Conservation (phyloP, 2,888 invertebrate species). For the Caradrina kadenii region DNA sequence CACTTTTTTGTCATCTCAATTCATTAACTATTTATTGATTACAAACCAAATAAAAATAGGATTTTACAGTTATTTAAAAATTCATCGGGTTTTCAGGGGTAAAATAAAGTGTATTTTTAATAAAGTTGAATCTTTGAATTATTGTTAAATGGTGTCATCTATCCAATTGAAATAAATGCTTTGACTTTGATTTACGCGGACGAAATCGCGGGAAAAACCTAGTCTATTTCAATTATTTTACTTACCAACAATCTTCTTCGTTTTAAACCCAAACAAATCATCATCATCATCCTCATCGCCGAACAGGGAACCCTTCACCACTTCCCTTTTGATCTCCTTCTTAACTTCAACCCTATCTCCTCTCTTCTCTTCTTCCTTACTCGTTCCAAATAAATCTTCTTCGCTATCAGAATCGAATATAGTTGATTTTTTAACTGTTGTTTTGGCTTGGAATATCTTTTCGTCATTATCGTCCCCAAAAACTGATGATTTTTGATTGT, state of each 20-base stretch:
- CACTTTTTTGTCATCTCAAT: no score
- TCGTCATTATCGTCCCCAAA: constrained; percentile 82
- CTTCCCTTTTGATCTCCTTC: constrained; percentile 57
- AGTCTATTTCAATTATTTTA: constrained; percentile 1
- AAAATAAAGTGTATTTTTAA: no score
- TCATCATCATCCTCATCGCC: constrained; percentile 82
- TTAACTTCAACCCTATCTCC: constrained; percentile 57
- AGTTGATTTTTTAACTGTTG: constrained; percentile 58
- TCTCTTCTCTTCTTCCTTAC: constrained; percentile 53
- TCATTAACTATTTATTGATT: no score
- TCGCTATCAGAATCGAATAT: constrained; percentile 83
- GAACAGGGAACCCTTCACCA: constrained; percentile 76
- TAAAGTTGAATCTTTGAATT: no score
- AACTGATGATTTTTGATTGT: constrained; percentile 66
- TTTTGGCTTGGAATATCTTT: constrained; percentile 72
- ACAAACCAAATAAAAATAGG: no score
- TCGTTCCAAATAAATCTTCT: constrained; percentile 76
- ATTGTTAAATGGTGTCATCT: no score
- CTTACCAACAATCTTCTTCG: constrained; percentile 71
- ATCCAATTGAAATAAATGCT: no score
- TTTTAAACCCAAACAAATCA: constrained; percentile 78
- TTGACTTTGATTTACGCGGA: no score
- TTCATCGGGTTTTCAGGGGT: no score
- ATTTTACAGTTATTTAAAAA: no score
- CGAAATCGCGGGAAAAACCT: not conserved